Evolutionary conservation across 1,140 invertebrate species (phyloP), one percentile per base, ranked within the genome.

Genomic region (Drosophila tristis): DNA sequence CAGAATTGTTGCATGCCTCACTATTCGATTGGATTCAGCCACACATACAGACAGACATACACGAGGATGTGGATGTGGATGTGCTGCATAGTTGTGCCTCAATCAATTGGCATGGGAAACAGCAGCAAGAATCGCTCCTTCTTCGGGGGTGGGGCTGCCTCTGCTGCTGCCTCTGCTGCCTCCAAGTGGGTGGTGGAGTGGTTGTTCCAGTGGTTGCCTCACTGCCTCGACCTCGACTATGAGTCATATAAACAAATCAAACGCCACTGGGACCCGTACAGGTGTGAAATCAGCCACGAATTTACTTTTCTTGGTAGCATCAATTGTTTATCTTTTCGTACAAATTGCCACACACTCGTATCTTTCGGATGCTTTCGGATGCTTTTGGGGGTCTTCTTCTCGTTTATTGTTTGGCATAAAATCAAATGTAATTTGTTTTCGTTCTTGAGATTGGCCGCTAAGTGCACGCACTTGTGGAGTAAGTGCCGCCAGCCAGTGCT

Each of bases 81-180:
- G 16, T 60, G 23, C 16, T 45, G n/a, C 23, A 29, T 8, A 42
- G 31, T 31, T 56, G 16, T 65, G 60, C 70, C 74, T 74, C 80
- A 65, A 82, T 89, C 84, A 89, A 89, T 87, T 89, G 84, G 85
- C 84, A 74, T 89, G 84, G 85, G 84, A 89, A 87, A 76, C 44
- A 50, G 26, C 59, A 49, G 15, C 11, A 68, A 53, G 66, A 49
- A 42, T 48, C 44, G 35, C 70, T 60, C 25, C 31, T 16, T 42
- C 35, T 39, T 39, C 35, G 11, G 11, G 35, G 35, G 35, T 20
- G 20, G 20, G 20, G 20, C 20, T 20, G 20, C 20, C 20, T 20
- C 23, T 25, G 23, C 23, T 25, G 2, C 23, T 25, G 31, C 8
- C 9, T 8, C 29, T 29, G 7, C 29, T 20, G 26, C 13, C 3